These are phyloP conservation scores for Eulemur macaco DNA, from an alignment of 2,113 vertebrate species.

Conservation along the genomic window DNA sequence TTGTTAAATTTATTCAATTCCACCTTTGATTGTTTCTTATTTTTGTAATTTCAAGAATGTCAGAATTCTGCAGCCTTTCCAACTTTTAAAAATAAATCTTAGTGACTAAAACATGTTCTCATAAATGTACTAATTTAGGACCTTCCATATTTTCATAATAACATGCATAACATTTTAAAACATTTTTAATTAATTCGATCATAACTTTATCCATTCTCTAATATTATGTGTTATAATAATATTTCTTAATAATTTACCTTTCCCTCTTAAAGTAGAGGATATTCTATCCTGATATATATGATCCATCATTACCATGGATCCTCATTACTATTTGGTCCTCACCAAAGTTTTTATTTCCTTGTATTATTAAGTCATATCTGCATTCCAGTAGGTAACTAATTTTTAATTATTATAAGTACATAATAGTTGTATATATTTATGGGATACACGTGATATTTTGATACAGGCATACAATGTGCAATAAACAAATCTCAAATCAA, in stretches of 20 bases:
- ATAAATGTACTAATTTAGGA: not conserved
- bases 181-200: not conserved
- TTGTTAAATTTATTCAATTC: not conserved
- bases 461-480: too few species aligned
- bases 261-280: not conserved
- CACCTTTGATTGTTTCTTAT: not conserved
- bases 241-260: not conserved
- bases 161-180: not conserved
- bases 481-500: too few species aligned
- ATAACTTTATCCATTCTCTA: not conserved
- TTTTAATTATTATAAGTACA: too few species aligned
- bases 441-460: too few species aligned
- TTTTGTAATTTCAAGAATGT: not conserved
- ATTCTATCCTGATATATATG: not conserved
- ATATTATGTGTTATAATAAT: not conserved
- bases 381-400: not conserved
- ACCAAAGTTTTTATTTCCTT: not conserved
- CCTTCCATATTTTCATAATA: not conserved
- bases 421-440: too few species aligned
- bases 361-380: not conserved
- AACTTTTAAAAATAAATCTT: not conserved
- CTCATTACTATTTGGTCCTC: too few species aligned
- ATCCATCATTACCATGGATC: not conserved
- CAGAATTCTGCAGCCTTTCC: not conserved
- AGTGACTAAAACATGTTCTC: not conserved